These are phyloP conservation scores for Ammodytes dubius DNA, from an alignment of 2,113 vertebrate species.

Conservation along the genomic window DNA sequence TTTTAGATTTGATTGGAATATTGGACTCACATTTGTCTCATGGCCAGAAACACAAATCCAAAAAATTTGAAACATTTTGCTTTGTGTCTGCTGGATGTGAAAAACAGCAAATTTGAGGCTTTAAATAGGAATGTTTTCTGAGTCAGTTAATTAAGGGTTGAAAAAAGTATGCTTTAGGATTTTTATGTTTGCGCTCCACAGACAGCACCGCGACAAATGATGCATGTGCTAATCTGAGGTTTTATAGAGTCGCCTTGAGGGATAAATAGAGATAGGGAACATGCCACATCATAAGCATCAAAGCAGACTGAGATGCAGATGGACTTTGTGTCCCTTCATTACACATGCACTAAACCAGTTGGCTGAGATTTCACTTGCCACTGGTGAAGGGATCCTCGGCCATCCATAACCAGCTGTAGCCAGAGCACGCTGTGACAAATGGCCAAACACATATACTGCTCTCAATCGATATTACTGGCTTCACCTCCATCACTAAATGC, in stretches of 20 bases:
- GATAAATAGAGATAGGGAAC: slow-evolving; percentile 67
- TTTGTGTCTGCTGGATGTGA: neutral
- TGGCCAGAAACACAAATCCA: neutral
- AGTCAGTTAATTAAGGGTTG: slow-evolving; percentile 23
- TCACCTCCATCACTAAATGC: slow-evolving; percentile 53
- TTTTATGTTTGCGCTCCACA: slow-evolving; percentile 24
- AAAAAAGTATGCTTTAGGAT: slow-evolving; percentile 2
- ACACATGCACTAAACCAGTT: slow-evolving; percentile 77
- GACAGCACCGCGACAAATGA: slow-evolving; percentile 34
- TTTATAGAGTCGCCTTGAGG: slow-evolving; percentile 52
- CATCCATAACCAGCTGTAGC: slow-evolving; percentile 76
- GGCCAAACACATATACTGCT: slow-evolving; percentile 63
- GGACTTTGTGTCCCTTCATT: slow-evolving; percentile 78
- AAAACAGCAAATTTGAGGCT: neutral
- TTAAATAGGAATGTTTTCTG: neutral
- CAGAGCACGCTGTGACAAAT: slow-evolving; percentile 61
- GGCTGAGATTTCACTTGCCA: slow-evolving; percentile 72
- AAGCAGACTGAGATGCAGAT: slow-evolving; percentile 80
- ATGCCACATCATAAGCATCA: slow-evolving; percentile 74
- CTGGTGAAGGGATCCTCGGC: slow-evolving; percentile 66
- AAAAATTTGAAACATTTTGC: neutral
- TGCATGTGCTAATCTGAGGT: slow-evolving; percentile 47
- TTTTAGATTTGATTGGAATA: neutral
- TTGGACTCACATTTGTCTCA: neutral
- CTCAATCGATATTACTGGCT: slow-evolving; percentile 60